Evolutionary conservation across 2,113 vertebrate genomes (phyloP).

Genomic region (Megaceryle maxima): DNA sequence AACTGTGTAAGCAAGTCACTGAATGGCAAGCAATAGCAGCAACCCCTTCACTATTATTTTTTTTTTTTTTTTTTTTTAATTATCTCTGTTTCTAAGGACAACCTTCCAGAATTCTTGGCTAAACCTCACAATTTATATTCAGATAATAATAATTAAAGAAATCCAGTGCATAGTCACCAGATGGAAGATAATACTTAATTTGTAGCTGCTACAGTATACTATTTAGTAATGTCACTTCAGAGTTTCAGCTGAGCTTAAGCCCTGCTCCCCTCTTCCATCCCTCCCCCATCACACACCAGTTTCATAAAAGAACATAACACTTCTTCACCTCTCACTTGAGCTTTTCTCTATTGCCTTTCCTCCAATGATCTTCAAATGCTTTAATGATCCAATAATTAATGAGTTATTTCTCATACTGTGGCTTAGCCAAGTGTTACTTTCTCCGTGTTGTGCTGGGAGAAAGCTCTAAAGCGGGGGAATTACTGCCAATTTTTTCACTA

Average conservation of each 20-base stretch:
- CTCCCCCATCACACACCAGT: not conserved
- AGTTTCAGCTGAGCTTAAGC: slow-evolving; percentile 56
- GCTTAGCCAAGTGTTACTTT: slow-evolving; percentile 26
- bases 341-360: not conserved
- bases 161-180: slow-evolving; percentile 70
- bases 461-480: not conserved
- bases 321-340: slow-evolving; percentile 14
- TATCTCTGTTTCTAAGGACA: slow-evolving; percentile 64
- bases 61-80: slow-evolving; percentile 65
- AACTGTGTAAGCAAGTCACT: slow-evolving; percentile 52
- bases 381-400: slow-evolving; percentile 57
- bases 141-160: slow-evolving; percentile 78
- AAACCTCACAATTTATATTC: slow-evolving; percentile 74
- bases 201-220: slow-evolving; percentile 63
- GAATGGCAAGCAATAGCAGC: slow-evolving; percentile 45
- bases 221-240: slow-evolving; percentile 66
- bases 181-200: slow-evolving; percentile 76
- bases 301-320: not conserved
- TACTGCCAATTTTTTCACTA: not conserved
- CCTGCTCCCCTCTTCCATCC: not conserved
- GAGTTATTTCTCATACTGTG: not conserved
- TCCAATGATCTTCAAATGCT: slow-evolving; percentile 15
- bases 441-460: not conserved
- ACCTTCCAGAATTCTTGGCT: slow-evolving; percentile 70
- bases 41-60: slow-evolving; percentile 12